Base-by-base conservation (phyloP, 1,140 invertebrate genomes). In the Lepidurus apus region DNA sequence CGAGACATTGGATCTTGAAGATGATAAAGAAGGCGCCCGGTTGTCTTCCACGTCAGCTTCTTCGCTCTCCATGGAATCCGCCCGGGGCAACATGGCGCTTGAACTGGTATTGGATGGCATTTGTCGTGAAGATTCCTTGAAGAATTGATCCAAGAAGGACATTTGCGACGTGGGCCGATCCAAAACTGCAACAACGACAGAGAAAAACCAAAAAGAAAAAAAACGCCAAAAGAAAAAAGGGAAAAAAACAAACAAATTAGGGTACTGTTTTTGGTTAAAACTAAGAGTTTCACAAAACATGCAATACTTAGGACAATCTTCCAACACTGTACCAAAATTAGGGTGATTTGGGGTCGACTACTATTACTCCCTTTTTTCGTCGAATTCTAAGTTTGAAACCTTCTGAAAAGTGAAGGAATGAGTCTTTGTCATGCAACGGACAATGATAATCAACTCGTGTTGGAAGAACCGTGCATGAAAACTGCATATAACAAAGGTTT, bases 61-160 rank as follows among this genome's bases (percentile, higher is more conserved):
- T 81, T 92, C 91, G 81, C 91, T 91, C 83, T 91, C 90, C 43
- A 90, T 87, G 53, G 89, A 91, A 79, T 89, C 89, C 76, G 88
- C 88, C 80, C 83, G 84, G 78, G 82, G 80, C 81, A 84, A 44
- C 8, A 65, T 21, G 21, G 53, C 53, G 53, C 53, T 65, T 4
- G 53, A 65, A 13, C 17, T n/a, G 21, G 53, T 65, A 65, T 65
- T 65, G 53, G 53, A 65, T n/a, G 53, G 53, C 21, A 65, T 65
- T 21, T 65, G 53, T 21, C 53, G 53, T 78, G 85, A 82, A 73
- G 90, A 89, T 85, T 95, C 93, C 85, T 95, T 95, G 81, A 95
- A 86, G 84, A 96, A 95, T 82, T 95, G 93, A 84, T 95, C 93
- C 82, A 94, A 85, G 85, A 95, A 94, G 79, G 93, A 95, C 90